A percentile compares a stretch with the other conserved stretches of the same genome.
Evolutionary conservation across 2,113 vertebrate species (phyloP).

Genomic region (Festucalex cinctus): DNA sequence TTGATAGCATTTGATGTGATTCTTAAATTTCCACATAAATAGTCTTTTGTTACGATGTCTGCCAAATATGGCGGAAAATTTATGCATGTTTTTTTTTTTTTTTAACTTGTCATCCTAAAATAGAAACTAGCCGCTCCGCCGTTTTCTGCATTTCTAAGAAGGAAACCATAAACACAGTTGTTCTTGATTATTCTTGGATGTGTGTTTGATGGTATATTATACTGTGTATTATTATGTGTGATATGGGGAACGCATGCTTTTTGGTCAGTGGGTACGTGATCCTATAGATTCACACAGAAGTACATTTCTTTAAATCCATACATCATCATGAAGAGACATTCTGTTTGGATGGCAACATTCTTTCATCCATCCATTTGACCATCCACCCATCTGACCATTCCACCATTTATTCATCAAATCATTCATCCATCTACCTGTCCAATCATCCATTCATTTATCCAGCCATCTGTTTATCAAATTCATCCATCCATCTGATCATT

Average conservation of each 20-base stretch:
- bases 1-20: neutral
- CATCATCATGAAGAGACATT: neutral
- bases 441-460: neutral
- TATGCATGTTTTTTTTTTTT: constrained; percentile 7
- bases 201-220: constrained; percentile 51
- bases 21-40: constrained; percentile 7
- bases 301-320: neutral
- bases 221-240: constrained; percentile 48
- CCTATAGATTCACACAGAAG: neutral
- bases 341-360: neutral
- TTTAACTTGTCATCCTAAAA: constrained; percentile 15
- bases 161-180: constrained; percentile 54
- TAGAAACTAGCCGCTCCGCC: constrained; percentile 22
- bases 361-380: neutral
- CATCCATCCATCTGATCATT: neutral
- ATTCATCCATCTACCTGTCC: neutral
- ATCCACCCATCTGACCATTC: neutral
- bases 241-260: constrained; percentile 30
- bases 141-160: constrained; percentile 12
- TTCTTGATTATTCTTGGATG: constrained; percentile 46
- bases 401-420: neutral
- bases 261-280: neutral
- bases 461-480: neutral
- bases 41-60: neutral
- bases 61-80: neutral